Percentiles rank a stretch among this genome's conserved stretches.
phyloP scores from a whole-genome alignment of 2,888 invertebrate genomes.

The Prionchulus punctatus region DNA sequence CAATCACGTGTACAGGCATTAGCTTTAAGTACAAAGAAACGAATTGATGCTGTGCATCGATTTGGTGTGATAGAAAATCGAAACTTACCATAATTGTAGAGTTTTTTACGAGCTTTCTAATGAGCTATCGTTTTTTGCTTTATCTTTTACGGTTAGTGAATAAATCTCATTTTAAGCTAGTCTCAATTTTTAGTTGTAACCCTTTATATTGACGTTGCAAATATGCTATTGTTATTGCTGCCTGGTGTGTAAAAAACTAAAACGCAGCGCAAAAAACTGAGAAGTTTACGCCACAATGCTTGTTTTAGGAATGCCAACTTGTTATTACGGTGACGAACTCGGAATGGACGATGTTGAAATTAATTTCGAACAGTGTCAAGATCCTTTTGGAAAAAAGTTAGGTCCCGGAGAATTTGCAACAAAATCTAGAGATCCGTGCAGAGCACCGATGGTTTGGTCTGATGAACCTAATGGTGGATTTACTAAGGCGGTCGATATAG shows the following conservation, averaged over 20 bases:
- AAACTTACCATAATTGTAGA: not conserved
- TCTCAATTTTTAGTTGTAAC: too few relatives aligned
- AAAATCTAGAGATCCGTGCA: constrained; percentile 25
- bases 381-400: constrained; percentile 21
- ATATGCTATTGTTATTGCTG: too few relatives aligned
- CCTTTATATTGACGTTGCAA: too few relatives aligned
- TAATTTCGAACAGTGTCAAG: constrained; percentile 22
- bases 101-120: not conserved
- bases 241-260: too few relatives aligned
- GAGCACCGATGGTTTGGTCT: constrained; percentile 35
- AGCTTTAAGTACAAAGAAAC: not conserved
- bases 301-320: constrained; percentile 21
- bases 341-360: constrained; percentile 22
- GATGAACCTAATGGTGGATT: constrained; percentile 26
- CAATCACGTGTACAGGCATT: not conserved
- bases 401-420: constrained; percentile 17
- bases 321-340: constrained; percentile 35
- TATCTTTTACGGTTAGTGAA: too few relatives aligned
- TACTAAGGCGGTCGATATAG: constrained; percentile 13
- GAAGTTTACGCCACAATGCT: too few relatives aligned
- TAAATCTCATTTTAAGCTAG: too few relatives aligned
- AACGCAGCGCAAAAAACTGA: too few relatives aligned
- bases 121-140: not conserved
- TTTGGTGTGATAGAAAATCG: not conserved
- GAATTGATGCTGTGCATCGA: not conserved